A percentile compares a stretch with the other conserved stretches of the same genome.
phyloP scores from a whole-genome alignment of 92 coral and sea anemone genomes.

The Chrysogorgia sp. region DNA sequence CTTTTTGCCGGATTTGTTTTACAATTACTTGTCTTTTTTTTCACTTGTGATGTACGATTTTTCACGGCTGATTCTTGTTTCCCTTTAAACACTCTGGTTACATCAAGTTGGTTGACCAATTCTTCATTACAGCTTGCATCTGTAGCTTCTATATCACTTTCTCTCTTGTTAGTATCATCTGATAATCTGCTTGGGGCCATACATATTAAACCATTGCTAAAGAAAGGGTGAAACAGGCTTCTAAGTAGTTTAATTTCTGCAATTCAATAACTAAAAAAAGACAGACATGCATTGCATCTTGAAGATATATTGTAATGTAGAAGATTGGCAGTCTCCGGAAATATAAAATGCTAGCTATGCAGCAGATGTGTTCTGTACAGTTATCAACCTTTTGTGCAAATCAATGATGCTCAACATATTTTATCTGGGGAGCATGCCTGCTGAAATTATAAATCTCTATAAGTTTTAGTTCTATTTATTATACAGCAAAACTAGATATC shows the following conservation, averaged over 20 bases:
- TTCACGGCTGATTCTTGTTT: conserved; percentile 74
- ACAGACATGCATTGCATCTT: too few species aligned
- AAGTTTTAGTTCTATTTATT: too few species aligned
- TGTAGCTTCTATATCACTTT: conserved; percentile 33
- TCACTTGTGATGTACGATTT: conserved; percentile 68
- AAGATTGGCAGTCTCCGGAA: too few species aligned
- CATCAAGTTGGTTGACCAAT: conserved; percentile 69
- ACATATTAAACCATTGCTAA: conserved; percentile 98
- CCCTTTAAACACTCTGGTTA: conserved; percentile 86
- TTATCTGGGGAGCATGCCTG: too few species aligned
- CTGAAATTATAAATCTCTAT: too few species aligned
- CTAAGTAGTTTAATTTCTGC: not conserved
- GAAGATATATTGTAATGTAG: too few species aligned
- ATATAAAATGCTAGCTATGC: too few species aligned
- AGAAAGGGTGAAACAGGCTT: not conserved
- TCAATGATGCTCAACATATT: too few species aligned
- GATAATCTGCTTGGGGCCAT: conserved; percentile 88
- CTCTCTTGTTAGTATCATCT: conserved; percentile 58
- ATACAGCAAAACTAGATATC: too few species aligned
- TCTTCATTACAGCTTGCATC: conserved; percentile 37
- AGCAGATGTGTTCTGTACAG: too few species aligned
- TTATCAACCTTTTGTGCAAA: too few species aligned
- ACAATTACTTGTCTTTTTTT: conserved; percentile 54
- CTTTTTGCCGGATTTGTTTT: conserved; percentile 6
- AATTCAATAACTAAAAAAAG: too few species aligned